Evolutionary conservation across 2,888 invertebrate genomes (phyloP), one percentile per base, ranked within the genome.

Genomic region (Prosapia bicincta): DNA sequence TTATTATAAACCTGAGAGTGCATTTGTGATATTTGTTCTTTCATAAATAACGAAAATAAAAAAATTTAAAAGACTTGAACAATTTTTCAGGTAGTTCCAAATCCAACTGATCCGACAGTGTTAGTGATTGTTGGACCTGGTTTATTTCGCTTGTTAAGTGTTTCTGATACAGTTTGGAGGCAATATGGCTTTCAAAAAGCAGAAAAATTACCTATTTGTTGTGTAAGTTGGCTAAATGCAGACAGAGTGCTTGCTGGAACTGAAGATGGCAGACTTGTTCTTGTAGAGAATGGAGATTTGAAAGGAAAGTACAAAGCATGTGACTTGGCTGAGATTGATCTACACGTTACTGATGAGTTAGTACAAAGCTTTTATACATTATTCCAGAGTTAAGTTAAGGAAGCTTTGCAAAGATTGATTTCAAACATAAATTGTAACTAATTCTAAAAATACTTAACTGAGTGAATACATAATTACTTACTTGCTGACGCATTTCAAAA

Each of bases 251-350:
- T 80, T 79, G 91, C 92, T 68, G 97, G 97, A 1, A 95, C 95
- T 0, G 88, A 88, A 75, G 90, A 89, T 76, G 95, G 95, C 26
- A 87, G 90, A 79, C 87, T 97, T 54, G 87, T 95, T 82, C 86
- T 95, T 77, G 89, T 97, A 75, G 97, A 97, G 84, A 93, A 93
- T 80, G 96, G 96, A 0, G 97, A 97, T 80, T 84, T 95, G 69
- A 92, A 93, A 79, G 88, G 89, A 66, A 84, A 90, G 0, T 93
- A 90, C 82, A 87, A 87, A 76, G 92, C 92, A 0, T 81, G 83
- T 3, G 90, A 91, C 30, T 86, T 90, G 7, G 82, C 83, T 5
- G 86, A 89, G 54, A 89, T 92, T 84, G 88, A 90, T 74, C 84
- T 92, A 65, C 91, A 90, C 83, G 86, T 88, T 76, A 86, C 87